phyloP scores from a whole-genome alignment of 2,888 invertebrate genomes.

The Eupithecia tripunctaria region DNA sequence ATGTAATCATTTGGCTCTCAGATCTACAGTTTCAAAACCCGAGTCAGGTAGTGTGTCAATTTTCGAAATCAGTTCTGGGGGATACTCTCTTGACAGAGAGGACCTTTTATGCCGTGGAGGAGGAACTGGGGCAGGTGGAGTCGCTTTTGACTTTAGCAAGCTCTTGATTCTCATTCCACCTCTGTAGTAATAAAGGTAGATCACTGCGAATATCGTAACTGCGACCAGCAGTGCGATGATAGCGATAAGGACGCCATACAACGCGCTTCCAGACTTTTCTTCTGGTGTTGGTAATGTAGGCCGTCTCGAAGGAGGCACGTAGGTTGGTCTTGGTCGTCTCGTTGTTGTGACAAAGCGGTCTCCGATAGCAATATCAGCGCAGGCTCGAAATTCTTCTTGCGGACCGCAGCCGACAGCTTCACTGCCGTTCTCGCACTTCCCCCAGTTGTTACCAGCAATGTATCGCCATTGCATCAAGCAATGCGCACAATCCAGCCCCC shows the following conservation, averaged over 20 bases:
- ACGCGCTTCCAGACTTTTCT: slow-evolving; percentile 75
- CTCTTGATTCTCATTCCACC: slow-evolving; percentile 87
- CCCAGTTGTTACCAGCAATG: slow-evolving; percentile 94
- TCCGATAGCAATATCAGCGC: slow-evolving; percentile 91
- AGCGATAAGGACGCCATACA: slow-evolving; percentile 86
- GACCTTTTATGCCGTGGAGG: slow-evolving; percentile 76
- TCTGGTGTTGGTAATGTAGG: slow-evolving; percentile 74
- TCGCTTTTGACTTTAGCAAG: slow-evolving; percentile 81
- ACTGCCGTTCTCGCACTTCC: slow-evolving; percentile 88
- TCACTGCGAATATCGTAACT: slow-evolving; percentile 86
- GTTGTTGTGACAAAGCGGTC: slow-evolving; percentile 79
- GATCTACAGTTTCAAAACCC: slow-evolving; percentile 80
- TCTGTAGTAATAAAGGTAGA: slow-evolving; percentile 91
- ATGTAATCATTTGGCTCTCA: slow-evolving; percentile 64
- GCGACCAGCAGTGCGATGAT: slow-evolving; percentile 87
- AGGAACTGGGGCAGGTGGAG: slow-evolving; percentile 70
- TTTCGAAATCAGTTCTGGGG: slow-evolving; percentile 72
- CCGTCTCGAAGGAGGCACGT: slow-evolving; percentile 73
- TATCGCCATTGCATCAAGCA: slow-evolving; percentile 96
- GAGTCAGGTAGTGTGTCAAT: slow-evolving; percentile 69
- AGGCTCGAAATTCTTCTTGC: slow-evolving; percentile 94
- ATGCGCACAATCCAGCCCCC: slow-evolving; percentile 89
- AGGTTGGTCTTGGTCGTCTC: slow-evolving; percentile 74
- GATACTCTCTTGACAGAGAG: slow-evolving; percentile 71
- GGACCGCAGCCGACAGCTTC: slow-evolving; percentile 94